Evolutionary conservation across 2,797 vertebrate genomes (phyloP).

Genomic region (Diglossa cyanea): DNA sequence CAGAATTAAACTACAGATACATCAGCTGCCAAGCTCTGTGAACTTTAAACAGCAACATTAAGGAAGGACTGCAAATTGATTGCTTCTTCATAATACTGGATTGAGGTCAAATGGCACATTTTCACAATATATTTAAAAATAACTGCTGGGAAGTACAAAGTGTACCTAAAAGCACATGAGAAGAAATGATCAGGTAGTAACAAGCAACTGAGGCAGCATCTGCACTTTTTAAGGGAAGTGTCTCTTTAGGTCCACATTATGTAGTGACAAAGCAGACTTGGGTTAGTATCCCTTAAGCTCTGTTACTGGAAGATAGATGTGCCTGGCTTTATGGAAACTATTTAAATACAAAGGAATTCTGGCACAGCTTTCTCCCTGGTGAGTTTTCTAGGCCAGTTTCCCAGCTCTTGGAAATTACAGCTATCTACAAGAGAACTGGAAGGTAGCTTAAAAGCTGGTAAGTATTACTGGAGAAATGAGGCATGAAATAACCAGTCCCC

Average conservation of each 20-base stretch:
- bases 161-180: neutral
- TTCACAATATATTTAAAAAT: neutral
- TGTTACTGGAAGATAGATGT: neutral
- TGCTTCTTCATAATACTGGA: neutral
- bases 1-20: neutral
- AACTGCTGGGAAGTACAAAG: neutral
- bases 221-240: neutral
- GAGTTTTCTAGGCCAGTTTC: neutral
- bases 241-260: neutral
- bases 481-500: neutral
- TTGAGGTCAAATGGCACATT: neutral
- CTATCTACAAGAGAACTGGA: neutral
- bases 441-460: neutral
- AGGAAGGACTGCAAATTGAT: neutral
- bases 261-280: neutral
- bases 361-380: neutral
- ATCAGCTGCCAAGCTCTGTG: neutral
- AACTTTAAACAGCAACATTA: neutral
- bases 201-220: neutral
- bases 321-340: neutral
- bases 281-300: neutral
- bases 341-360: slow-evolving; percentile 6
- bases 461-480: neutral
- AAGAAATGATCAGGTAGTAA: neutral
- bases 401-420: neutral